phyloP scores from a whole-genome alignment of 2,797 vertebrate species.

The Coilia nasus region DNA sequence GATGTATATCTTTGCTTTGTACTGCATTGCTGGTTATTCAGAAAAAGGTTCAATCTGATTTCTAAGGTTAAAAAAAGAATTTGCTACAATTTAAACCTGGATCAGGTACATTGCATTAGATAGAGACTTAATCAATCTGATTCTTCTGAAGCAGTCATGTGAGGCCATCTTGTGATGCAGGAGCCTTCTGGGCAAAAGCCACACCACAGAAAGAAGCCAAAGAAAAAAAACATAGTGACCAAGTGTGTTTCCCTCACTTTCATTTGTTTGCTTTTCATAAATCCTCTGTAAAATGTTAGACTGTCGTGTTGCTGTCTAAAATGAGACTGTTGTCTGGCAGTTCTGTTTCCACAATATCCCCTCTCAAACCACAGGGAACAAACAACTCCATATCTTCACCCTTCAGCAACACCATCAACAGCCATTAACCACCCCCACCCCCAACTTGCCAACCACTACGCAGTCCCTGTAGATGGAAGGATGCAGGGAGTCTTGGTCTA shows the following conservation, averaged over 20 bases:
- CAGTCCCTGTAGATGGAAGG: neutral
- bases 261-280: conserved; percentile 7
- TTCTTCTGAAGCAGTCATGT: neutral
- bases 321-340: neutral
- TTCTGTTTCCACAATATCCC: neutral
- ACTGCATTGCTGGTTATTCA: too few species aligned
- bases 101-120: neutral
- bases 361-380: neutral
- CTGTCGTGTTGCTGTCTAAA: neutral
- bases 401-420: neutral
- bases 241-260: neutral
- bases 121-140: neutral
- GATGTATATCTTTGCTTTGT: too few species aligned
- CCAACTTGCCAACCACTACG: too few species aligned
- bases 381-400: neutral
- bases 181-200: neutral
- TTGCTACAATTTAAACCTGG: neutral
- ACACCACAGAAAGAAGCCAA: neutral
- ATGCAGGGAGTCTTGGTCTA: neutral
- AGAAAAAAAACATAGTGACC: neutral
- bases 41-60: neutral
- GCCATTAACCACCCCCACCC: neutral
- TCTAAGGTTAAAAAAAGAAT: neutral
- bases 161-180: neutral
- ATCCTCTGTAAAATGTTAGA: neutral